Conservation (phyloP, 2,888 invertebrate species). For the Patella depressa region DNA sequence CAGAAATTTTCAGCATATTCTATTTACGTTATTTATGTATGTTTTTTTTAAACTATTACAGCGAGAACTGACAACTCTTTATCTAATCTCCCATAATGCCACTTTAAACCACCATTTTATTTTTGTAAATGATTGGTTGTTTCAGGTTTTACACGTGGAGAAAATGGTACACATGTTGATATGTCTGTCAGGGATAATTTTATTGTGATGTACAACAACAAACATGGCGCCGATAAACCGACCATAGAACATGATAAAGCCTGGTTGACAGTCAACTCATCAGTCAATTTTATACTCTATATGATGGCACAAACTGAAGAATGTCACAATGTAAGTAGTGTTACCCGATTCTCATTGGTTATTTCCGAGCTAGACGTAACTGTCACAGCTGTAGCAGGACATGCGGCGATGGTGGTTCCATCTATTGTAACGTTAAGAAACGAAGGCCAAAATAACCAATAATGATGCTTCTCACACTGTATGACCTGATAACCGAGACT, state of each 20-base stretch:
- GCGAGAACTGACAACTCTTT: too few relatives aligned
- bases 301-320: conserved; percentile 54
- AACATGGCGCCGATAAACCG: conserved; percentile 30
- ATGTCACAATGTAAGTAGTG: conserved; percentile 51
- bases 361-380: background rate
- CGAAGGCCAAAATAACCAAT: background rate
- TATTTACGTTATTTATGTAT: too few relatives aligned
- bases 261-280: conserved; percentile 56
- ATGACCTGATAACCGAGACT: too few relatives aligned
- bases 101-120: too few relatives aligned
- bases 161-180: too few relatives aligned
- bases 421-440: background rate
- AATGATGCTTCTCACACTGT: too few relatives aligned
- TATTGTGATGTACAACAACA: conserved; percentile 20
- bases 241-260: conserved; percentile 48
- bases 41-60: too few relatives aligned
- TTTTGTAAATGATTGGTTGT: too few relatives aligned
- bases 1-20: too few relatives aligned
- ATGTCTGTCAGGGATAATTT: background rate
- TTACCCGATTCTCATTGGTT: background rate
- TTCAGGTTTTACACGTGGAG: too few relatives aligned
- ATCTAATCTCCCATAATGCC: too few relatives aligned
- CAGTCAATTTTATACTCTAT: conserved; percentile 45
- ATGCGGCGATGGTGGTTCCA: background rate
- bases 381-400: background rate